phyloP scores from a whole-genome alignment of 30 jellyfish, hydroid and myxozoan species.

The Cassiopea andromeda region DNA sequence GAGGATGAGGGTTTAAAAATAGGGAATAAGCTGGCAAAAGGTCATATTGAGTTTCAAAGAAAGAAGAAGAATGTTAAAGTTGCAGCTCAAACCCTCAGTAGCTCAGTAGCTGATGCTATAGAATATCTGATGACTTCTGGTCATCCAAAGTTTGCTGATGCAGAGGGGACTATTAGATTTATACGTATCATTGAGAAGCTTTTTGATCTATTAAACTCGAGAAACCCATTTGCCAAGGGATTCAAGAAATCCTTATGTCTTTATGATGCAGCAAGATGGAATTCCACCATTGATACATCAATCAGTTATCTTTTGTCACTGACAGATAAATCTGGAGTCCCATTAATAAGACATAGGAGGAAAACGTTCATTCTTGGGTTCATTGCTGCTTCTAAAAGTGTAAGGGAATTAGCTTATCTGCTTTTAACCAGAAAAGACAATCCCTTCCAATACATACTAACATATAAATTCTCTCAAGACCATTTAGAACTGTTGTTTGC shows the following conservation, averaged over 20 bases:
- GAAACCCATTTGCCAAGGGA: slow-evolving; percentile 57
- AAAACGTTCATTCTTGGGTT: slow-evolving; percentile 63
- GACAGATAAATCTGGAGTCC: slow-evolving; percentile 33
- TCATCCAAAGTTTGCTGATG: slow-evolving; percentile 25
- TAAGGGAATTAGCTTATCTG: slow-evolving; percentile 20
- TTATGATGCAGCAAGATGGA: slow-evolving; percentile 14
- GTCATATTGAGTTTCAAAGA: slow-evolving; percentile 31
- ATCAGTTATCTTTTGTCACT: slow-evolving; percentile 20
- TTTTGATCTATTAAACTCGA: slow-evolving; percentile 50
- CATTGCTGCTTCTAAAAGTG: slow-evolving; percentile 22
- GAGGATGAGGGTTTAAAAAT: slow-evolving; percentile 33
- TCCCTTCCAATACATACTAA: slow-evolving; percentile 63
- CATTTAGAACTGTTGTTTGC: slow-evolving; percentile 69
- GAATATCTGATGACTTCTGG: slow-evolving; percentile 28
- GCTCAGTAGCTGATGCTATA: slow-evolving; percentile 74
- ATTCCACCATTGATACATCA: slow-evolving; percentile 7
- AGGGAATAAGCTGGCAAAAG: slow-evolving; percentile 27
- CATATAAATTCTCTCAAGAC: slow-evolving; percentile 71
- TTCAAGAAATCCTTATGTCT: slow-evolving; percentile 36
- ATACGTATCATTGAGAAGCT: slow-evolving; percentile 24
- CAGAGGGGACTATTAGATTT: slow-evolving; percentile 53
- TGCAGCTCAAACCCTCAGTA: slow-evolving; percentile 51
- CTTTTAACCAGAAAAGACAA: slow-evolving; percentile 28
- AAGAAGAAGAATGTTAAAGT: slow-evolving; percentile 63
- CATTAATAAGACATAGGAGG: slow-evolving; percentile 41